Evolutionary conservation across 2,113 vertebrate genomes (phyloP).

Genomic region (Misgurnus anguillicaudatus): DNA sequence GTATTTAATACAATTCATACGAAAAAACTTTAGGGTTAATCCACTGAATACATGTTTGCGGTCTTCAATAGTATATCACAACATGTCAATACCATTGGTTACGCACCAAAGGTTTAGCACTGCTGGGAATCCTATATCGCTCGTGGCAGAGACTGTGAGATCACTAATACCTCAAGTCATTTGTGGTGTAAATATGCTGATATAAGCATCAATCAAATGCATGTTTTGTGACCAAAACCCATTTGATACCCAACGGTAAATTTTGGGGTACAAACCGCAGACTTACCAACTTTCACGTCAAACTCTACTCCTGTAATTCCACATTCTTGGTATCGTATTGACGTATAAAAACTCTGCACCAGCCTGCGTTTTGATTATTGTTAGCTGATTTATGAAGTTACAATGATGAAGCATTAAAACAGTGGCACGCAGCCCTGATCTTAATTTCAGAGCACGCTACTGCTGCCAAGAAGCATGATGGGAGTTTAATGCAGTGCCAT

Average conservation of each 20-base stretch:
- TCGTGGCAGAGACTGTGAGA: conserved; percentile 3
- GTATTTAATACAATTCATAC: not conserved
- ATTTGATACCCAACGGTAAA: conserved; percentile 21
- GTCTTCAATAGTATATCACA: not conserved
- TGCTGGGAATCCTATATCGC: conserved; percentile 28
- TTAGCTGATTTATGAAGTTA: not conserved
- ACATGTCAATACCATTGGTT: not conserved
- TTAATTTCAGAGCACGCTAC: conserved; percentile 51
- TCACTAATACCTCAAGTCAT: conserved; percentile 20
- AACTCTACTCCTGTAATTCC: not conserved
- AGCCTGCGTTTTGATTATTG: not conserved
- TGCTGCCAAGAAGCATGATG: conserved; percentile 56
- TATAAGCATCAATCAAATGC: conserved; percentile 30
- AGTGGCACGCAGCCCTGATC: not conserved
- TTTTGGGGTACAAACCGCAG: conserved; percentile 62
- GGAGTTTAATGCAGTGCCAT: conserved; percentile 60
- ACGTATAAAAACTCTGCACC: not conserved
- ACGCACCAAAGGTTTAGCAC: conserved; percentile 26
- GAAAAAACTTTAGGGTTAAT: not conserved
- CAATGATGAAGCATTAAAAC: not conserved
- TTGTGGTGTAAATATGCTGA: conserved; percentile 27
- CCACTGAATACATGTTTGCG: not conserved
- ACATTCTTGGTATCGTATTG: not conserved
- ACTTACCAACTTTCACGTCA: conserved; percentile 51
- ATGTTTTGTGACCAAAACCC: conserved; percentile 24